phyloP scores from a whole-genome alignment of 2,113 vertebrate species.

The Pica pica region DNA sequence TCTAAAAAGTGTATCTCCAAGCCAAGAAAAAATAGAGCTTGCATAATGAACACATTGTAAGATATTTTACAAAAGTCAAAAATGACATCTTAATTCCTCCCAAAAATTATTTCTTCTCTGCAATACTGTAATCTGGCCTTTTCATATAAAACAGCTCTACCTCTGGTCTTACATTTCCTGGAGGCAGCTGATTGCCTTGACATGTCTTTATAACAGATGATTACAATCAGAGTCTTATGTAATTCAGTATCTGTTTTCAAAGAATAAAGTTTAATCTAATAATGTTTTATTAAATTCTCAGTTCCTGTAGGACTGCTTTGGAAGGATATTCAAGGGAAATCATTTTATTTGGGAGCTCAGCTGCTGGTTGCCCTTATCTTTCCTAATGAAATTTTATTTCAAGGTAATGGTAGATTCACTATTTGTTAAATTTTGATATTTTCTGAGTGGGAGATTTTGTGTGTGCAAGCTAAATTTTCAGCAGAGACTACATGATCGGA shows the following conservation, averaged over 20 bases:
- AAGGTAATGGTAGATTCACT: neutral
- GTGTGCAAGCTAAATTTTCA: neutral
- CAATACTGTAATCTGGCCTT: neutral
- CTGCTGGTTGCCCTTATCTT: neutral
- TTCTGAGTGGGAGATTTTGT: neutral
- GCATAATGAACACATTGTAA: neutral
- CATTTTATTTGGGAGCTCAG: neutral
- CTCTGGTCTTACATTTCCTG: neutral
- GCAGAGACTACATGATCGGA: neutral
- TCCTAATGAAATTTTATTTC: conserved; percentile 29
- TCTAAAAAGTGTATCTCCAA: neutral
- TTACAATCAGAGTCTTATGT: conserved; percentile 1
- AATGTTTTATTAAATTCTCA: conserved; percentile 30
- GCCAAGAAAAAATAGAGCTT: neutral
- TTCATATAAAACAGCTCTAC: neutral
- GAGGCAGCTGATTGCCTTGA: conserved; percentile 3
- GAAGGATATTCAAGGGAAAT: conserved; percentile 43
- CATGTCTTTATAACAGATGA: conserved; percentile 48
- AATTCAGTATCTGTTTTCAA: conserved; percentile 40
- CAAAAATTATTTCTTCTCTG: neutral
- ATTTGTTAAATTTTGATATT: neutral
- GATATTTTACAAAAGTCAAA: neutral
- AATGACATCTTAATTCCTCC: neutral
- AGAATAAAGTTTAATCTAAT: conserved; percentile 49
- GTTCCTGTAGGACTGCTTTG: neutral